A percentile compares a stretch with the other conserved stretches of the same genome.
Evolutionary conservation across 2,888 invertebrate species (phyloP).

Genomic region (Nemotelus pantherinus): DNA sequence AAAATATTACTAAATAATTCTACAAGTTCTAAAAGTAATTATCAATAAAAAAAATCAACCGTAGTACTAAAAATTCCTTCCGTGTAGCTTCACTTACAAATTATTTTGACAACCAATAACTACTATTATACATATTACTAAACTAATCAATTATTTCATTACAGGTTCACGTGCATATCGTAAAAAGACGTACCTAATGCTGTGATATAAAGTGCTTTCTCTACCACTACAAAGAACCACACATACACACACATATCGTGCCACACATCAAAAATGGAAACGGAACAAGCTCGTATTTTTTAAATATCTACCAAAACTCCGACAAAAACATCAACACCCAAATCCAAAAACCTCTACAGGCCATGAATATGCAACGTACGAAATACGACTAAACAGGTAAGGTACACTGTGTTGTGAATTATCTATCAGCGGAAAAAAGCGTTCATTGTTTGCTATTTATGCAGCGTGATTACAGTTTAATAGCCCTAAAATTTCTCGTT

Average conservation of each 20-base stretch:
- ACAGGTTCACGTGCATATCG: conserved; percentile 29
- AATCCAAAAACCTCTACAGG: not conserved
- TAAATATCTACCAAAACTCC: not conserved
- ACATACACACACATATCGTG: not conserved
- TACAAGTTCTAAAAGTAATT: too few species aligned
- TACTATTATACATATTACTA: too few species aligned
- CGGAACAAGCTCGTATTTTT: conserved; percentile 4
- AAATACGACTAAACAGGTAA: not conserved
- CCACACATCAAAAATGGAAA: conserved; percentile 30
- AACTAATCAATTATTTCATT: conserved; percentile 1
- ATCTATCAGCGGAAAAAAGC: too few species aligned
- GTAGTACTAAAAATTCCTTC: too few species aligned
- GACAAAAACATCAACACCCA: conserved; percentile 7
- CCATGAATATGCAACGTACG: conserved; percentile 24
- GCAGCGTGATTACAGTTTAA: too few species aligned
- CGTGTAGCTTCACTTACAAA: too few species aligned
- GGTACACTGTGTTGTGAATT: not conserved
- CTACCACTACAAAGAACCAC: not conserved
- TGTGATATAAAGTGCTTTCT: conserved; percentile 43
- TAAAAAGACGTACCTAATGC: conserved; percentile 22
- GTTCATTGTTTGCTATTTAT: too few species aligned
- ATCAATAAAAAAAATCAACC: too few species aligned
- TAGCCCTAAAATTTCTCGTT: too few species aligned
- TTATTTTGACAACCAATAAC: too few species aligned
- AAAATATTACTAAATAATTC: too few species aligned